Conservation (phyloP, 2,888 invertebrate species). For the Anagyrus pseudococci region DNA sequence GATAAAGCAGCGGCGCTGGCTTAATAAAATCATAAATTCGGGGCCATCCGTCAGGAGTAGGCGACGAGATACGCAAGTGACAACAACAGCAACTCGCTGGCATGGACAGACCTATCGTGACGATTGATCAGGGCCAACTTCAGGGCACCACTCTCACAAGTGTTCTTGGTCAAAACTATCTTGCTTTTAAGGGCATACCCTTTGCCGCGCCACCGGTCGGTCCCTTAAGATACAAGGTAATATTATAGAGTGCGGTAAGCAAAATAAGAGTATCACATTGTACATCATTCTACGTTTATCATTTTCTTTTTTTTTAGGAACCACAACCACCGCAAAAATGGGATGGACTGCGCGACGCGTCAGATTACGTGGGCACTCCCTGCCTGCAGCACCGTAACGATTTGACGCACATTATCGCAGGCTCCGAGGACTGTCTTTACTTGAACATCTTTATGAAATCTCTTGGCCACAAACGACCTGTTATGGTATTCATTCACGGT, state of each 20-base stretch:
- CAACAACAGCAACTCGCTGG: too few relatives aligned
- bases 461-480: conserved; percentile 39
- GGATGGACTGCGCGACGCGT: conserved; percentile 41
- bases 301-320: conserved; percentile 29
- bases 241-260: too few relatives aligned
- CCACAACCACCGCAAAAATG: conserved; percentile 40
- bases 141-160: conserved; percentile 34
- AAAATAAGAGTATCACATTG: too few relatives aligned
- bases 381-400: neutral
- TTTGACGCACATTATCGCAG: conserved; percentile 9
- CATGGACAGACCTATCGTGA: neutral
- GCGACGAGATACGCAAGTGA: too few relatives aligned
- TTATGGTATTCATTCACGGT: conserved; percentile 48
- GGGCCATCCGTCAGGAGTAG: too few relatives aligned
- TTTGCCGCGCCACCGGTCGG: conserved; percentile 57
- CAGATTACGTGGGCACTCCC: neutral
- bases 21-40: too few relatives aligned
- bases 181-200: conserved; percentile 55
- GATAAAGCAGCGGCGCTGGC: too few relatives aligned
- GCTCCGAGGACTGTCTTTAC: conserved; percentile 44
- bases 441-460: conserved; percentile 41
- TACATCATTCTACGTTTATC: neutral
- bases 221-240: conserved; percentile 39
- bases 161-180: conserved; percentile 45
- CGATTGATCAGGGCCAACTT: neutral